A percentile compares a stretch with the other conserved stretches of the same genome.
These are phyloP conservation scores for Aspidapion aeneum DNA, from an alignment of 2,888 invertebrate genomes.

Conservation along the genomic window DNA sequence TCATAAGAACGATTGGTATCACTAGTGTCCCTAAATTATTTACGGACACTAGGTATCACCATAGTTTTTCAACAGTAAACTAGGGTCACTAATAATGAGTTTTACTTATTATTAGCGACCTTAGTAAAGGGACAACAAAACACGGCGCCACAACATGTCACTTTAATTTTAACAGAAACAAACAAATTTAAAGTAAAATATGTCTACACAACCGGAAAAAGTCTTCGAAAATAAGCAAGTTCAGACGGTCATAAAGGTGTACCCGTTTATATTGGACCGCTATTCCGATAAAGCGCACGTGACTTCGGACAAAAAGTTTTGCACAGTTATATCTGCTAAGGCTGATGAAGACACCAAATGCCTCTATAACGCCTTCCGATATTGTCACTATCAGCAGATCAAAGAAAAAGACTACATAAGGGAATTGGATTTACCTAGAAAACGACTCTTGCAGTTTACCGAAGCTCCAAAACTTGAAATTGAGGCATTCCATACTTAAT, in stretches of 20 bases:
- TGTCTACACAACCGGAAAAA: not conserved
- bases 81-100: no score
- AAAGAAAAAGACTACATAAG: constrained; percentile 25
- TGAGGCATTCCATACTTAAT: no score
- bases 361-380: constrained; percentile 24
- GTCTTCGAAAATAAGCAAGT: not conserved
- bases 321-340: constrained; percentile 19
- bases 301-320: constrained; percentile 26
- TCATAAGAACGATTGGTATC: no score
- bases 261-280: constrained; percentile 27
- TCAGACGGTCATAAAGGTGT: constrained; percentile 12
- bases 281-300: constrained; percentile 18
- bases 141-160: no score
- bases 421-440: constrained; percentile 28
- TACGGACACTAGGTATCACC: no score
- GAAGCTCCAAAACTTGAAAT: not conserved
- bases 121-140: no score
- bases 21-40: no score
- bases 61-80: no score
- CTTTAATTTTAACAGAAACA: no score
- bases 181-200: not conserved
- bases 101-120: no score
- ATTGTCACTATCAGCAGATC: constrained; percentile 33
- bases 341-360: constrained; percentile 7
- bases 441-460: constrained; percentile 26